Base-by-base conservation (phyloP, 2,113 vertebrate species). In the Argyrosomus japonicus region DNA sequence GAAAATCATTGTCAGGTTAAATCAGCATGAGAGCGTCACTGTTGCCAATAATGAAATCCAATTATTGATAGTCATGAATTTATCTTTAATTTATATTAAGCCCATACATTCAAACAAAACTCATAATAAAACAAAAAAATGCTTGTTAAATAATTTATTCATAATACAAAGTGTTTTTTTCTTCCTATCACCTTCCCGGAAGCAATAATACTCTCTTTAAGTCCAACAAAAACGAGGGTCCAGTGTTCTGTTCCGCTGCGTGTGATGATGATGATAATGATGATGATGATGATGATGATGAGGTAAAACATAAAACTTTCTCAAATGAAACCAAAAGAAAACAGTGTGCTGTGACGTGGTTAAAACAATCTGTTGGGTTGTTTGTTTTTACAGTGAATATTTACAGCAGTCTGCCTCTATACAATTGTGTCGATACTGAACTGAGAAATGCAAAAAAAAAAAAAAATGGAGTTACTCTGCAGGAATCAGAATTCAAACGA, bases 61-160 rank as follows among this genome's bases (percentile, higher is more conserved):
- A 12, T 83, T 83, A 67, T 43, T 62, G 70, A 85, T 75, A 84
- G 58, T 88, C 72, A 82, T 54, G 68, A 76, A 77, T 86, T 78
- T 75, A 36, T 87, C 76, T 91, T 92, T 89, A 82, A 91, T 92
- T 86, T 88, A 88, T 83, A 87, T 85, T 81, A 75, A 75, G 68
- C 75, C 81, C 85, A 85, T 85, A 93, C 87, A 89, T 90, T 71
- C 79, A 90, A 89, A 86, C 63, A 93, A 84, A 90, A 86, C 3
- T 64, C 87, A 91, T 79, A 43, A 81, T 13, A 84, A 88, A 92
- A 90, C 75, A 94, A 45, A 80, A 45, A 80, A 94, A 91, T 77
- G 95, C 92, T 95, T 96, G 96, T 97, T 97, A 97, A 97, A 97
- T 97, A 97, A 97, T 97, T 97, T 97, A 97, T 97, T 97, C 94